Conservation (phyloP, 2,113 vertebrate species). For the Hypanus sabinus region DNA sequence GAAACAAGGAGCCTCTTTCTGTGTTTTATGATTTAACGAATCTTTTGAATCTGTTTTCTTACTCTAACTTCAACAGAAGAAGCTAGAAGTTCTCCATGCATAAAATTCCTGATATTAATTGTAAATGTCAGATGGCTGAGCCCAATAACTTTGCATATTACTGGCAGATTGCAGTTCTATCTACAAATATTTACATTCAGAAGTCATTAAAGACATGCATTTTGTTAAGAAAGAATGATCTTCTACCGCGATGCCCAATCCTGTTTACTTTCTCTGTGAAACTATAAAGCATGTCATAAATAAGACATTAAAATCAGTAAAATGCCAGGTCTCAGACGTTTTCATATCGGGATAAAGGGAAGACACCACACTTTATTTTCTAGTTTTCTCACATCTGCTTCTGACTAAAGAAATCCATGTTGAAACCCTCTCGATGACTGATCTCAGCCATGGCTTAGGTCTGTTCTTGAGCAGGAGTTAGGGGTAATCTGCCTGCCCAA, state of each 20-base stretch:
- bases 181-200: constrained; percentile 20
- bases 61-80: background rate
- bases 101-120: background rate
- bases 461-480: background rate
- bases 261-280: background rate
- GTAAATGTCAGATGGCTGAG: constrained; percentile 26
- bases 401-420: background rate
- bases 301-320: background rate
- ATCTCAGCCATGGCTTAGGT: background rate
- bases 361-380: background rate
- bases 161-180: background rate
- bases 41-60: too few relatives aligned
- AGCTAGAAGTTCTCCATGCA: background rate
- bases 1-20: too few relatives aligned
- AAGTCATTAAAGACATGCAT: background rate
- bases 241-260: background rate
- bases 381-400: background rate
- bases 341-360: background rate
- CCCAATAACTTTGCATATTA: background rate
- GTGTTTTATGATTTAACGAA: too few relatives aligned
- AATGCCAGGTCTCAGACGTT: background rate
- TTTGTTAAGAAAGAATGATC: background rate
- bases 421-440: background rate
- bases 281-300: background rate
- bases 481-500: background rate